Evolutionary conservation across 2,888 invertebrate genomes (phyloP), one percentile per base, ranked within the genome.

Genomic region (Mycalesis mineus): DNA sequence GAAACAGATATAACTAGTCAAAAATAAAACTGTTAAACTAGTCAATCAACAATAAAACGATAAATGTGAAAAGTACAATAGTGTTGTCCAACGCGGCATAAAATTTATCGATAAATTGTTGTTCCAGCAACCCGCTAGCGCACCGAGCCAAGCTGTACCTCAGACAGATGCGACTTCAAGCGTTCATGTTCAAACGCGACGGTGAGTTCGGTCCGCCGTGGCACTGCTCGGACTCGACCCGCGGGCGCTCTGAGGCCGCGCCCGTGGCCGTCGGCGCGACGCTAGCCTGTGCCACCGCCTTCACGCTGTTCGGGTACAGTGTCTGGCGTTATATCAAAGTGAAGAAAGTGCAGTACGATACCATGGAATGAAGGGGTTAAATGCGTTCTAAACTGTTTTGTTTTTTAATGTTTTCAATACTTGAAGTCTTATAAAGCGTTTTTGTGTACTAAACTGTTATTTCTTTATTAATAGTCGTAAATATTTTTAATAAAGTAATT

Each of bases 271-370:
- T 97, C 40, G 51, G 87, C 68, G 95, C 96, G 1, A 95, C 96
- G 0, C 80, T 97, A 31, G 96, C 97, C 0, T 91, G 96, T 29
- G 95, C 95, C 1, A 95, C 96, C 0, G 91, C 97, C 0, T 91
- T 94, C 13, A 97, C 95, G 0, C 92, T 97, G 17, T 92, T 95
- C 2, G 96, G 95, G 0, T 97, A 97, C 74, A 96, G 96, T 0
- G 92, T 95, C 60, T 96, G 93, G 90, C 93, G 96, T 70, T 96
- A 97, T 75, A 92, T 96, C 77, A 96, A 96, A 81, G 93, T 96
- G 48, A 96, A 96, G 88, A 96, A 96, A 81, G 95, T 97, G 1
- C 96, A 97, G 74, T 97, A 97, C 75, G 96, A 96, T 75, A 96
- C 95, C 9, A 97, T 97, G 96, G 95, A 96, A 84, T 96, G 75